Evolutionary conservation across 2,888 invertebrate genomes (phyloP).

Genomic region (Ophion slaviceki): DNA sequence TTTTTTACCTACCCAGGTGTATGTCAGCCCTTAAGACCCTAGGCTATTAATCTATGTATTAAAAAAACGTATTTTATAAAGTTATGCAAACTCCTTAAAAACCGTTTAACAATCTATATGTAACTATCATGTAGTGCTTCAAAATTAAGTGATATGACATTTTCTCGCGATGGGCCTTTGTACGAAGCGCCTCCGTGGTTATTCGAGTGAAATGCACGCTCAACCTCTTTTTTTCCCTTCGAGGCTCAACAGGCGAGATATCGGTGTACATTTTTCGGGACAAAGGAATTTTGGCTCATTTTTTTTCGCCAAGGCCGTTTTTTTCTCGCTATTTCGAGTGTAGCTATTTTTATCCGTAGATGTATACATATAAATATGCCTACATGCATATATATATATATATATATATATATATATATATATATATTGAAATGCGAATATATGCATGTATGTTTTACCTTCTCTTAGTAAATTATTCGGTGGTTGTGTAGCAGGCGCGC

Average conservation of each 20-base stretch:
- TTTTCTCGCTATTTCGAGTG: slow-evolving; percentile 1
- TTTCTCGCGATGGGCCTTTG: not conserved
- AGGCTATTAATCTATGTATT: no score
- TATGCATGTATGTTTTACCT: not conserved
- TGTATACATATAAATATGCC: not conserved
- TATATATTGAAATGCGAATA: not conserved
- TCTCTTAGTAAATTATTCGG: slow-evolving; percentile 38
- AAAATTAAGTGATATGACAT: not conserved
- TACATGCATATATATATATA: not conserved
- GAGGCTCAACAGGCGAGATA: slow-evolving; percentile 15
- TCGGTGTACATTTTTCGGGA: not conserved
- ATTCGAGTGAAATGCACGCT: not conserved
- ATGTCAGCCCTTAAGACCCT: no score
- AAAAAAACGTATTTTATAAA: no score
- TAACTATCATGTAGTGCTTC: no score
- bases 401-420: not conserved
- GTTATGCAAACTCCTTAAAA: no score
- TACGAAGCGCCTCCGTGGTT: not conserved
- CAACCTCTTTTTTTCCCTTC: not conserved
- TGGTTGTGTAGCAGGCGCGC: slow-evolving; percentile 18
- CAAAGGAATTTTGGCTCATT: slow-evolving; percentile 8
- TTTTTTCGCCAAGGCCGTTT: slow-evolving; percentile 1
- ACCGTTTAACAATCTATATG: no score
- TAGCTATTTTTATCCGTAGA: slow-evolving; percentile 1
- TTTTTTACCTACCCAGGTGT: no score